phyloP scores from a whole-genome alignment of 2,113 vertebrate genomes.

The Ornithorhynchus anatinus region DNA sequence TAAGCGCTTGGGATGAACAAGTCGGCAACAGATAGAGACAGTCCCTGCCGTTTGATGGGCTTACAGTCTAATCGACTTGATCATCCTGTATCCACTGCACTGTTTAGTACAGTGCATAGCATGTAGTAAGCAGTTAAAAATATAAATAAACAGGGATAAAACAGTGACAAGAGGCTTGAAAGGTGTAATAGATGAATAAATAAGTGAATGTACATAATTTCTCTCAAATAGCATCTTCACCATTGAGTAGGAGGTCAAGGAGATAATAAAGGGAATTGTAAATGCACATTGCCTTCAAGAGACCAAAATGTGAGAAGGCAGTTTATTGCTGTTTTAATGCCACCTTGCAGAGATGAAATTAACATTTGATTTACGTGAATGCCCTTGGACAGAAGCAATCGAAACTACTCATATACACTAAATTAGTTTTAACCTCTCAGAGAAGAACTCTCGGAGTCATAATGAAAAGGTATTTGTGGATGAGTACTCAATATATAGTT shows the following conservation, averaged over 20 bases:
- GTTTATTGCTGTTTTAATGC: slow-evolving; percentile 56
- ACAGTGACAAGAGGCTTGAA: slow-evolving; percentile 21
- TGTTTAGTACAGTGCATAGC: no score
- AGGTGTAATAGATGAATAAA: no score
- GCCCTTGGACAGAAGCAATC: slow-evolving; percentile 53
- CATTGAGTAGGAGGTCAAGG: slow-evolving; percentile 39
- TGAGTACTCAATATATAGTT: slow-evolving; percentile 42
- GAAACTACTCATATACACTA: slow-evolving; percentile 38
- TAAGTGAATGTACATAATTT: no score
- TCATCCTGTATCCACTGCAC: no score
- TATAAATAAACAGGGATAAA: neutral
- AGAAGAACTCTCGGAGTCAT: slow-evolving; percentile 49
- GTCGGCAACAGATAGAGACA: no score
- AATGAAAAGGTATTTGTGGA: slow-evolving; percentile 50
- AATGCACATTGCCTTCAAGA: slow-evolving; percentile 44
- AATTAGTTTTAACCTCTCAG: slow-evolving; percentile 52
- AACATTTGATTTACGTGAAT: slow-evolving; percentile 63
- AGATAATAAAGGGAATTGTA: slow-evolving; percentile 36
- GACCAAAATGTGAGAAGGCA: slow-evolving; percentile 44
- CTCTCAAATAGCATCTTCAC: slow-evolving; percentile 16
- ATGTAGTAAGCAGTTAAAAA: no score
- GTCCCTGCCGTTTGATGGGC: no score
- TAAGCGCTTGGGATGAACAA: no score
- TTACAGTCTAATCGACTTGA: no score
- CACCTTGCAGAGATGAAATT: slow-evolving; percentile 59